Percentiles rank a stretch among this genome's conserved stretches.
phyloP scores from a whole-genome alignment of 2,113 vertebrate genomes.

The Ptilonorhynchus violaceus region DNA sequence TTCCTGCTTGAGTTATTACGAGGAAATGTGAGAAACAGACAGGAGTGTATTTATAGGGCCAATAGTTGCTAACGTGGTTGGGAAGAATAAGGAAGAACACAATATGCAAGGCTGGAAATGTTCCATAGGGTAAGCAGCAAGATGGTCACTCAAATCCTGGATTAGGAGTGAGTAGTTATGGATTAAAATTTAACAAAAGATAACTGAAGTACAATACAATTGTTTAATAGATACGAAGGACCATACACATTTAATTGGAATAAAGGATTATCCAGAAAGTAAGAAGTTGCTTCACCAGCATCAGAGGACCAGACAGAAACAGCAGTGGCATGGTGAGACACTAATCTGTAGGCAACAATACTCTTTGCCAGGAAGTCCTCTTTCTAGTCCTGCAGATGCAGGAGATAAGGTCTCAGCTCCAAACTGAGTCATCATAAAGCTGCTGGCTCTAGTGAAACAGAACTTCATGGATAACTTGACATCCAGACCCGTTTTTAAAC shows the following conservation, averaged over 20 bases:
- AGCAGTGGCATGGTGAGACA: neutral
- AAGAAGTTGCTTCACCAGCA: neutral
- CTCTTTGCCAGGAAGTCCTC: neutral
- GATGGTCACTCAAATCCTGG: neutral
- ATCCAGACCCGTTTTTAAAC: neutral
- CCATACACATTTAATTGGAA: neutral
- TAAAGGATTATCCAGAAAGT: neutral
- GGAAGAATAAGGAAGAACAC: neutral
- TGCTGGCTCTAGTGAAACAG: neutral
- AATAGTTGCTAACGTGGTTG: neutral
- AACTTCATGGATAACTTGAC: neutral
- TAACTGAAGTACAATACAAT: neutral
- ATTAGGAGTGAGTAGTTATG: neutral
- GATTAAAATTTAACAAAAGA: neutral
- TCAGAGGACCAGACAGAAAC: neutral
- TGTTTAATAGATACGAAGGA: neutral
- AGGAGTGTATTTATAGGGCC: neutral
- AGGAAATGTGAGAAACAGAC: neutral
- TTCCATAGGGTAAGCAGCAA: neutral
- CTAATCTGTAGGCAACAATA: neutral
- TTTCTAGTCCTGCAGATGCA: neutral
- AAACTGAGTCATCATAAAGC: neutral
- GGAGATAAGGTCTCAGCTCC: neutral
- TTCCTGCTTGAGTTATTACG: neutral
- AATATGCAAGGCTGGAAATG: neutral